Base-by-base conservation (phyloP, 2,113 vertebrate species). In the Cynocephalus volans region DNA sequence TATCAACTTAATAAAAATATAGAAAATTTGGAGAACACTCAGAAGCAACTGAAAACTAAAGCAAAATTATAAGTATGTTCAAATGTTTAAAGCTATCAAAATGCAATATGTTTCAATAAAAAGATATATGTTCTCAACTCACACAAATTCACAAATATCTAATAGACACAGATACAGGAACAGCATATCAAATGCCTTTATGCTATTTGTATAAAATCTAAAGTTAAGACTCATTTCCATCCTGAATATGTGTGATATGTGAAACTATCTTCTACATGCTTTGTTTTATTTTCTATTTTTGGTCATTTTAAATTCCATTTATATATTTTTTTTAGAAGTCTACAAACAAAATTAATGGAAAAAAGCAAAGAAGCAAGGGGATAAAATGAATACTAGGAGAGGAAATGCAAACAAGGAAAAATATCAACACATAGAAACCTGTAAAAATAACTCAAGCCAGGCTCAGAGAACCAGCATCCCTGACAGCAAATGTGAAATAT, bases 401-500 rank as follows among this genome's bases (percentile, higher is more conserved):
- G 33, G 50, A 93, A 93, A 93, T 12, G 31, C 85, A 33, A 94
- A 72, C 15, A 81, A 83, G 56, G 76, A 64, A 92, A 92, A 86
- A 94, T n/a, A 77, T 28, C 33, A 93, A 58, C 54, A 58, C 76
- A 72, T 3, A 93, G 31, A 97, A 93, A 96, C 11, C 14, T 45
- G 12, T 50, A 54, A 75, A 96, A 93, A 88, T 69, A 69, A 69
- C 48, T 95, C 89, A 24, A 72, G 64, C 18, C 18, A 72, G 81
- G 26, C 92, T 91, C 73, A 19, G 75, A 76, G 83, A 67, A 72
- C 36, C 83, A 95, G 33, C 79, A 50, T 69, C 52, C 72, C 91
- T 64, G 73, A 76, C 54, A 88, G 83, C 85, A 69, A 96, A n/a
- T 96, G 97, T 93, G 87, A 96, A 97, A 96, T 87, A 96, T 70